Evolutionary conservation across 2,797 vertebrate species (phyloP), one percentile per base, ranked within the genome.

Genomic region (Ispidina picta): DNA sequence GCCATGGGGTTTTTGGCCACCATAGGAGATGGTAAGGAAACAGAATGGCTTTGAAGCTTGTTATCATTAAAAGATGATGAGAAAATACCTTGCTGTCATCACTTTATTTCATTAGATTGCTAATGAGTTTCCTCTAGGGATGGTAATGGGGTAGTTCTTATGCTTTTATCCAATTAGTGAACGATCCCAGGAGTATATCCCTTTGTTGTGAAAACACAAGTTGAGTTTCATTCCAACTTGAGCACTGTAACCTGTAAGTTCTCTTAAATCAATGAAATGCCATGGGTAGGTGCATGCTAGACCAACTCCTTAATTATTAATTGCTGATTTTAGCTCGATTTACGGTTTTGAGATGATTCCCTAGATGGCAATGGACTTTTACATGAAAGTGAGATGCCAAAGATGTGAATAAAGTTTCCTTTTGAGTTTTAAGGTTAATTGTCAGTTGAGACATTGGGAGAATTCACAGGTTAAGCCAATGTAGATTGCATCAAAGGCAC

Each of bases 41-140:
- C 25, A 71, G 93, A 94, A 95, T 59, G 66, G 31, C 91, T 96
- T 94, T 96, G 91, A 95, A 95, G 75, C 65, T 72, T 8, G 52
- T 78, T 92, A 90, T 72, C 88, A 86, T 94, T 92, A 93, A 92
- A 96, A 91, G 83, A 90, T 95, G 86, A 95, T 90, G 93, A 95
- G 89, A 94, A 89, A 95, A 94, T 91, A 92, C 94, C 78, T 93
- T 93, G 65, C 78, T 90, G 86, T 88, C 94, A 94, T 91, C 83
- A 90, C 75, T 96, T 96, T 96, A 91, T 96, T 95, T 96, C 83
- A 87, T 95, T 94, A 95, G 63, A 65, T 49, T 93, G 88, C 89
- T 96, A 93, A 96, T 85, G 90, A 96, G 89, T 91, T 96, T 96
- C 51, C 95, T 77, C 92, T 72, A 44, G 92, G 88, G 95, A 90